These are phyloP conservation scores for Platichthys stellatus DNA, from an alignment of 2,113 vertebrate species.

Conservation along the genomic window DNA sequence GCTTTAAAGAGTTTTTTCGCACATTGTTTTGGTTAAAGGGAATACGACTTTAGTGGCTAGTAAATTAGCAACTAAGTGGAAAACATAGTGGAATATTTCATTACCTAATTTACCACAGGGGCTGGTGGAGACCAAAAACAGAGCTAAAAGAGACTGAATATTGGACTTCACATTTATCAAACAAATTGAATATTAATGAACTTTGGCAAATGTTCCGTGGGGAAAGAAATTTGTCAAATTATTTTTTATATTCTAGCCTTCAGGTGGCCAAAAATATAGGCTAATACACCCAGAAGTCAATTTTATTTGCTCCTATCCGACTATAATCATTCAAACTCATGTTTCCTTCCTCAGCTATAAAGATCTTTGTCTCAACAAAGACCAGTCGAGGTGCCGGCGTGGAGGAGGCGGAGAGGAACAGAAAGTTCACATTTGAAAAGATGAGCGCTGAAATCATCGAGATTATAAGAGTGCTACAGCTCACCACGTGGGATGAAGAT, in stretches of 20 bases:
- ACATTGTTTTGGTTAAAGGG: neutral
- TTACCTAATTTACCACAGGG: too few relatives aligned
- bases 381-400: constrained; percentile 91
- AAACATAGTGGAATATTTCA: neutral
- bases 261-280: too few relatives aligned
- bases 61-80: neutral
- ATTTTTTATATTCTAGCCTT: too few relatives aligned
- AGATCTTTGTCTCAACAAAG: constrained; percentile 98
- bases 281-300: too few relatives aligned
- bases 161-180: too few relatives aligned
- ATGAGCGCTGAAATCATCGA: constrained; percentile 97
- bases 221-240: too few relatives aligned
- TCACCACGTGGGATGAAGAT: constrained; percentile 98
- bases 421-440: constrained; percentile 95
- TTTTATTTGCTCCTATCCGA: neutral
- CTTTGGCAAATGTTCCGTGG: too few relatives aligned
- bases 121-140: too few relatives aligned
- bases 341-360: constrained; percentile 87
- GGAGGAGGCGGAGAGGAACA: constrained; percentile 96
- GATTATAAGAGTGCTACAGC: constrained; percentile 96
- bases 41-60: neutral
- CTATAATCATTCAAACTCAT: neutral
- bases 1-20: too few relatives aligned
- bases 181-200: too few relatives aligned
- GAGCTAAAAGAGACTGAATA: too few relatives aligned